Percentiles rank a stretch among this genome's conserved stretches.
Evolutionary conservation across 1,140 invertebrate genomes (phyloP).

Genomic region (Matsumurasca onukii): DNA sequence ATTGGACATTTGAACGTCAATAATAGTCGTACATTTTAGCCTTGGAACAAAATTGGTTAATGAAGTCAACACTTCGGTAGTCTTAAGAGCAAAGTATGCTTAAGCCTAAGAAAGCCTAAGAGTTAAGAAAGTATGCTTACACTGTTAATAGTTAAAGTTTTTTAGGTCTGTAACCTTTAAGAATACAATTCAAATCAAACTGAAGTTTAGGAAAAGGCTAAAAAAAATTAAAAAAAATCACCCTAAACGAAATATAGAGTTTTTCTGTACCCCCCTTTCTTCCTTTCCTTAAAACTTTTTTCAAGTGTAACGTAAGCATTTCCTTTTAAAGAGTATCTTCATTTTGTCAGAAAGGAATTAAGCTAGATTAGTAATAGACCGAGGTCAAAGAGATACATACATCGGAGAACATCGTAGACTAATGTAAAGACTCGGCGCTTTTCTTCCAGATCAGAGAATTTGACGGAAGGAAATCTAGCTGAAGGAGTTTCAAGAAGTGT

Average conservation of each 20-base stretch:
- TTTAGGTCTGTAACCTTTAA: no score
- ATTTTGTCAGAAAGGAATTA: no score
- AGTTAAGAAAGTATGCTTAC: not conserved
- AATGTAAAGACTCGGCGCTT: constrained; percentile 74
- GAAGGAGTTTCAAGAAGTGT: not conserved
- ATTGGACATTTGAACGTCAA: no score
- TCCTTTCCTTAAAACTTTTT: not conserved
- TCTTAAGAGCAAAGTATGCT: no score
- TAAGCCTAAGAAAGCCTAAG: no score
- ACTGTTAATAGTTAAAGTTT: not conserved
- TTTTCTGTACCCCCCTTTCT: no score
- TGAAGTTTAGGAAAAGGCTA: not conserved
- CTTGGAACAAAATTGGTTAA: no score
- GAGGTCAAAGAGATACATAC: constrained; percentile 56
- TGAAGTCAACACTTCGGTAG: no score
- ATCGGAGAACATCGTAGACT: constrained; percentile 76
- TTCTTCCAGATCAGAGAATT: constrained; percentile 61
- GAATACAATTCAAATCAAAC: not conserved
- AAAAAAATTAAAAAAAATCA: not conserved
- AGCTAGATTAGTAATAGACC: no score
- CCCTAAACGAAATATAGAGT: no score
- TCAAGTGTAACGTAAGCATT: not conserved
- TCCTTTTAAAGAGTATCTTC: no score
- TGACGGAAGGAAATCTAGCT: constrained; percentile 6
- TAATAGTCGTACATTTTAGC: no score